These are phyloP conservation scores for Drosophila acutilabella DNA, from an alignment of 2,888 invertebrate genomes.

Conservation along the genomic window DNA sequence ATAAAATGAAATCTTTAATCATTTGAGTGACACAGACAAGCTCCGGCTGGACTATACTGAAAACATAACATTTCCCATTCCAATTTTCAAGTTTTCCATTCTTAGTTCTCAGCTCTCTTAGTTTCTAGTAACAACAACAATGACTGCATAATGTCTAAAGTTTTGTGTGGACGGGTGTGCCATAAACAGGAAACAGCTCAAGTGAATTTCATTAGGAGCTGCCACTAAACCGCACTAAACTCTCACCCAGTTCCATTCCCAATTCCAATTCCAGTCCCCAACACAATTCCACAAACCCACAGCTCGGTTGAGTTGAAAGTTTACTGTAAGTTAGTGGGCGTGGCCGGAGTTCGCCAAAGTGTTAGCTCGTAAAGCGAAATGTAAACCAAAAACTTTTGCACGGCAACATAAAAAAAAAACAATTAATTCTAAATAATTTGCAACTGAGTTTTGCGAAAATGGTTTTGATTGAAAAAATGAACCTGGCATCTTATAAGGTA, in stretches of 20 bases:
- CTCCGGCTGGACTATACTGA: conserved; percentile 27
- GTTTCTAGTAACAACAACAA: conserved; percentile 21
- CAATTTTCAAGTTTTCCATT: conserved; percentile 22
- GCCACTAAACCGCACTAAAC: conserved; percentile 56
- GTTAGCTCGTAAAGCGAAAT: conserved; percentile 61
- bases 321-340: conserved; percentile 7
- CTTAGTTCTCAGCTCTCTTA: neutral
- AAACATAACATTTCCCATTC: conserved; percentile 14
- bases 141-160: conserved; percentile 59
- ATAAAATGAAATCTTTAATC: conserved; percentile 80
- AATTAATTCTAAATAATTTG: conserved; percentile 78
- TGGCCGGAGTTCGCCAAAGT: conserved; percentile 26
- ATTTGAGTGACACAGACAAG: conserved; percentile 77
- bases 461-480: conserved; percentile 35
- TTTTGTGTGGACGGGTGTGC: conserved; percentile 61
- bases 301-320: conserved; percentile 2
- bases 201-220: conserved; percentile 72
- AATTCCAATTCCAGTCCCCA: neutral
- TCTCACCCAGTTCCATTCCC: conserved; percentile 19
- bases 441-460: conserved; percentile 54
- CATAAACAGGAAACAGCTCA: conserved; percentile 69
- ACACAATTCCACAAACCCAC: conserved; percentile 1
- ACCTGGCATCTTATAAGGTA: neutral
- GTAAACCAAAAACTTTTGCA: conserved; percentile 67
- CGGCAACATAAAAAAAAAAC: conserved; percentile 56